Evolutionary conservation across 1,140 invertebrate species (phyloP).

Genomic region (Lineus longissimus): DNA sequence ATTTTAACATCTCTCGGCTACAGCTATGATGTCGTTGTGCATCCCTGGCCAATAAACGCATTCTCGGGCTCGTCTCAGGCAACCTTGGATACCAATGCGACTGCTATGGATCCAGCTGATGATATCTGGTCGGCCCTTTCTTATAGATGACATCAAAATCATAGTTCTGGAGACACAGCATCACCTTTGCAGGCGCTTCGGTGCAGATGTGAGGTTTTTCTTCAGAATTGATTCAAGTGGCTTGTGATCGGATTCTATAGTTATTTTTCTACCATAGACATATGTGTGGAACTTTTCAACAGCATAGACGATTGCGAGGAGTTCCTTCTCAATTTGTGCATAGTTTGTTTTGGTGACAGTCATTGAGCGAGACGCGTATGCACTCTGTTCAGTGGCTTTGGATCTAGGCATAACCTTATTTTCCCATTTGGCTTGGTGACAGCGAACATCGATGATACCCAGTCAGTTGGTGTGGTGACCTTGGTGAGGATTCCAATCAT

Average conservation of each 20-base stretch:
- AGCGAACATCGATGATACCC: conserved; percentile 25
- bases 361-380: too few relatives aligned
- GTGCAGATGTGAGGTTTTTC: too few relatives aligned
- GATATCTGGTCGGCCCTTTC: conserved; percentile 5
- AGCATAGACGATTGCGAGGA: too few relatives aligned
- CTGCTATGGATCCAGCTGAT: neutral
- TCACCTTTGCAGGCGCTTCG: too few relatives aligned
- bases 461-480: conserved; percentile 39
- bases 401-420: conserved; percentile 22
- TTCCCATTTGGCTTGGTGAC: conserved; percentile 24
- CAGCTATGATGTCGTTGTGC: conserved; percentile 19
- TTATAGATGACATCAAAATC: too few relatives aligned
- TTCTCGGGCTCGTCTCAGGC: conserved; percentile 19
- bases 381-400: conserved; percentile 36
- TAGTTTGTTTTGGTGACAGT: too few relatives aligned
- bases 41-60: conserved; percentile 25
- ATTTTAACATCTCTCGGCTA: conserved; percentile 16
- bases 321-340: too few relatives aligned
- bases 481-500: conserved; percentile 28
- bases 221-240: too few relatives aligned
- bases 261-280: too few relatives aligned
- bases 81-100: conserved; percentile 22
- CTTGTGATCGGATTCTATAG: too few relatives aligned
- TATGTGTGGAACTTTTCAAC: too few relatives aligned
- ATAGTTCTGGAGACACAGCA: too few relatives aligned